Conservation (phyloP, 2,797 vertebrate species). For the Poecilia gillii region DNA sequence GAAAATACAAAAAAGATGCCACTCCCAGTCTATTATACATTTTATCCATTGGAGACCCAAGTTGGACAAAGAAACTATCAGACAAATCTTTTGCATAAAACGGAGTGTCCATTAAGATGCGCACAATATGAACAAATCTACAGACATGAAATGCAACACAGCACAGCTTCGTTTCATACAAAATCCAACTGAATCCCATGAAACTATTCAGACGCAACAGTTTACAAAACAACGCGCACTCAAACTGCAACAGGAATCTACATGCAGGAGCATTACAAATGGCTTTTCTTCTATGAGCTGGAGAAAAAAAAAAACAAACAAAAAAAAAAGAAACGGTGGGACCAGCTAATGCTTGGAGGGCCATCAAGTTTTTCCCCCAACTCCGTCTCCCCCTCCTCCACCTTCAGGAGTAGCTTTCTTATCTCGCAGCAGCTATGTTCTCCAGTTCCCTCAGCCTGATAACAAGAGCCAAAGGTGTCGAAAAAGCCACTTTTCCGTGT, state of each 20-base stretch:
- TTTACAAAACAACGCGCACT: background rate
- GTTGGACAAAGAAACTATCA: background rate
- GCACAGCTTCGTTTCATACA: background rate
- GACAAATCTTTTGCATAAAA: background rate
- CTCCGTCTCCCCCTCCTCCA: constrained; percentile 15
- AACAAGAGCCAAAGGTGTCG: constrained; percentile 64
- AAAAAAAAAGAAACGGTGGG: constrained; percentile 38
- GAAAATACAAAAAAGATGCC: background rate
- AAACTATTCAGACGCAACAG: background rate
- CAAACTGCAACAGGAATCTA: constrained; percentile 19
- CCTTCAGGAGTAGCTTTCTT: constrained; percentile 61
- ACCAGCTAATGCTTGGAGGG: constrained; percentile 37
- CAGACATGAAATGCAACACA: background rate
- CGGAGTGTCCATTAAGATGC: background rate
- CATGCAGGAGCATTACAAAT: constrained; percentile 24
- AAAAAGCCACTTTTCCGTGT: constrained; percentile 54
- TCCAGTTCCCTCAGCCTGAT: constrained; percentile 59
- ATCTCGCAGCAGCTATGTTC: constrained; percentile 64
- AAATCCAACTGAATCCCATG: background rate
- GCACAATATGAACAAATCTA: background rate
- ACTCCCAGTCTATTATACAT: background rate
- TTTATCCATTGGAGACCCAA: background rate
- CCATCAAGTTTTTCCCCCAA: constrained; percentile 28
- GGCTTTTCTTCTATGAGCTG: constrained; percentile 43
- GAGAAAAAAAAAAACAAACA: constrained; percentile 6